Conservation (phyloP, 2,888 invertebrate genomes). For the Strigamia crassipes region DNA sequence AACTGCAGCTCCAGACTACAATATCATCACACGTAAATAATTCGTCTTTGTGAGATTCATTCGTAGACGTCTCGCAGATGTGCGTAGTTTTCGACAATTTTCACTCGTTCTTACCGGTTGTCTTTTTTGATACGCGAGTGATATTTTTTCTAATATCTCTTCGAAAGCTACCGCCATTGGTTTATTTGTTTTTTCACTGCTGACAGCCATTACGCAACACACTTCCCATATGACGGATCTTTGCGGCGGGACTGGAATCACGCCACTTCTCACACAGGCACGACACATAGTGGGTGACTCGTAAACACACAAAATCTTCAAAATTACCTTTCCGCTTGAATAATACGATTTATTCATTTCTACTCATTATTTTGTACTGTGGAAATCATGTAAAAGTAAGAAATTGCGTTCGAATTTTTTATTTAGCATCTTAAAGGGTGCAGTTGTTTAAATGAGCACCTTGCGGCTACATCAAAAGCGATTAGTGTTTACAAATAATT, state of each 20-base stretch:
- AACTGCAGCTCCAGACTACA: no score
- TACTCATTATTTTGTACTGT: neutral
- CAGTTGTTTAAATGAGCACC: neutral
- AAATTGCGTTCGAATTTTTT: neutral
- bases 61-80: neutral
- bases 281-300: slow-evolving; percentile 23
- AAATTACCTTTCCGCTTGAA: neutral
- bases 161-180: slow-evolving; percentile 7
- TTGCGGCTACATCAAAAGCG: neutral
- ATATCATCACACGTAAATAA: no score
- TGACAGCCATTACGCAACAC: slow-evolving; percentile 25
- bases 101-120: slow-evolving; percentile 28
- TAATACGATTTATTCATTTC: neutral
- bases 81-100: neutral
- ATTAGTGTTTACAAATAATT: neutral
- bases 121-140: slow-evolving; percentile 32
- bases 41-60: neutral
- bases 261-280: neutral
- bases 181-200: neutral
- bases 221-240: neutral
- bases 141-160: slow-evolving; percentile 23
- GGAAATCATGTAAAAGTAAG: slow-evolving; percentile 2
- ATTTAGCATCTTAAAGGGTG: neutral
- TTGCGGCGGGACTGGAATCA: slow-evolving; percentile 32
- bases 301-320: neutral